Conservation (phyloP, 2,113 vertebrate species). For the Notothenia coriiceps region DNA sequence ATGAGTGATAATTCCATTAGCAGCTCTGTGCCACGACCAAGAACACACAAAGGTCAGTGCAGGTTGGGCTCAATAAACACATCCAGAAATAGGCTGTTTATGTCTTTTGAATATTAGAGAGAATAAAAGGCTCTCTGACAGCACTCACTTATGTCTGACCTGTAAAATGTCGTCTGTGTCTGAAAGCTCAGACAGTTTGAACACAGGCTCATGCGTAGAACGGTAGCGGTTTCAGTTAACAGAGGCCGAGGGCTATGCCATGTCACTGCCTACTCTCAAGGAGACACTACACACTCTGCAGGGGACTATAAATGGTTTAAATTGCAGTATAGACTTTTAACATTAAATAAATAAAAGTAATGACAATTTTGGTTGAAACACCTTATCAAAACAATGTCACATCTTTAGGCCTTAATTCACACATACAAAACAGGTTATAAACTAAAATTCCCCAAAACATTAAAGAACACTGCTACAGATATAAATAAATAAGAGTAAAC, state of each 20-base stretch:
- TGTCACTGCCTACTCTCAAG: constrained; percentile 5
- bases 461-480: too few relatives aligned
- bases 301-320: not conserved
- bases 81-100: constrained; percentile 82
- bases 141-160: constrained; percentile 37
- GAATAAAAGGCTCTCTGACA: constrained; percentile 47
- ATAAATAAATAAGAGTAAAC: too few relatives aligned
- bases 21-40: constrained; percentile 42
- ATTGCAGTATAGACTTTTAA: not conserved
- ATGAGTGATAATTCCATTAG: constrained; percentile 76
- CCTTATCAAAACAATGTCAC: not conserved
- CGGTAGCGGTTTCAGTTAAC: constrained; percentile 50
- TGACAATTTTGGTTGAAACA: not conserved
- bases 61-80: constrained; percentile 72
- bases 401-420: not conserved
- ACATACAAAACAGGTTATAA: not conserved
- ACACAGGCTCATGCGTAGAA: constrained; percentile 43
- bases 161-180: constrained; percentile 54
- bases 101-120: constrained; percentile 66
- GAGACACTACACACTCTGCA: not conserved
- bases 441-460: not conserved
- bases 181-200: constrained; percentile 41
- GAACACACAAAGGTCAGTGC: constrained; percentile 70
- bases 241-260: constrained; percentile 2
- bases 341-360: too few relatives aligned